These are phyloP conservation scores for Carollia perspicillata DNA, from an alignment of 2,113 vertebrate genomes.

Conservation along the genomic window DNA sequence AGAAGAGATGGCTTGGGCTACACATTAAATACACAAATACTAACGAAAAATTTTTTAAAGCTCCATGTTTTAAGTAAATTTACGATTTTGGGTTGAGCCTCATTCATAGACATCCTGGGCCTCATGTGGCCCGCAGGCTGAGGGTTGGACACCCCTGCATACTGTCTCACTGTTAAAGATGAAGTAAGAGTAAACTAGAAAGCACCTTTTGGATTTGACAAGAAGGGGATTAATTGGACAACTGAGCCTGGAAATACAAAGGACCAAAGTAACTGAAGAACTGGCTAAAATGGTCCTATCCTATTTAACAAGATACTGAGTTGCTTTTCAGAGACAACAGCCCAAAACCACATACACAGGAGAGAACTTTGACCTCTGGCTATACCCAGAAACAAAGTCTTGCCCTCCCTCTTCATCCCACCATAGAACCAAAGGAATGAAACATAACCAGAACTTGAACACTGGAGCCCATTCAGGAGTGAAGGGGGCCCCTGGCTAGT, in stretches of 20 bases:
- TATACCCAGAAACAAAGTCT: neutral
- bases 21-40: no score
- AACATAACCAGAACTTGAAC: neutral
- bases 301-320: neutral
- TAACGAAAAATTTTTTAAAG: no score
- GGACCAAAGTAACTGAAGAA: neutral
- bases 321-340: neutral
- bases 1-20: no score
- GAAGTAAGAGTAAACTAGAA: neutral
- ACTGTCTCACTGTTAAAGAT: neutral
- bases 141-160: neutral
- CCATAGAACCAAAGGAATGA: neutral
- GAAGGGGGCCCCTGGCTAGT: neutral
- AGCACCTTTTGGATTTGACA: neutral
- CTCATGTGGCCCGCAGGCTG: no score
- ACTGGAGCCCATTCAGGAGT: neutral
- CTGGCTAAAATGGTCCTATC: neutral
- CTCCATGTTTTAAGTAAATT: no score
- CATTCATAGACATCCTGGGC: no score
- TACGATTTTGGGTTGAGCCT: no score
- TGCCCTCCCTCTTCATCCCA: no score
- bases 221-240: neutral
- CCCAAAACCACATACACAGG: neutral
- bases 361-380: neutral
- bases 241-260: neutral